Base-by-base conservation (phyloP, 92 coral and sea anemone genomes). In the Blastomussa wellsi region DNA sequence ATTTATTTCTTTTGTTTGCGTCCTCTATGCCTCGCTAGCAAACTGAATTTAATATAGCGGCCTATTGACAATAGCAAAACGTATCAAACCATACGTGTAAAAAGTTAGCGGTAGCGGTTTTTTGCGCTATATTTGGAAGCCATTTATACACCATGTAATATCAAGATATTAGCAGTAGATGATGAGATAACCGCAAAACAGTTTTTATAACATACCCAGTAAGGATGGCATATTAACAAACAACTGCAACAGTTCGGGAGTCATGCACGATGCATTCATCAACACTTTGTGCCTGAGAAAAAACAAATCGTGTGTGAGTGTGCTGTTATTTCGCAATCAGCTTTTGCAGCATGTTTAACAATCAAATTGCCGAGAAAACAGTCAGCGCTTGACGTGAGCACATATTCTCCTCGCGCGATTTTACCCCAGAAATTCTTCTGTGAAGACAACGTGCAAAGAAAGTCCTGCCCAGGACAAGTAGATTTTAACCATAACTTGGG, bases 161-260 rank as follows among this genome's bases (percentile, higher is more conserved):
- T 28, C 26, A 70, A 36, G 37, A 68, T 17, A 33, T n/a, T n/a
- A n/a, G 24, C 35, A 76, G n/a, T n/a, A 44, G 9, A 26, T 76
- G 64, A 47, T 7, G n/a, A n/a, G n/a, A 17, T 20, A 7, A 57
- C 65, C 11, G 24, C 12, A 20, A 20, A 55, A 0, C 29, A 11
- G 33, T n/a, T 2, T 11, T 44, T 19, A 26, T 9, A n/a, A 68
- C 91, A 35, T 82, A 94, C 99, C 99, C 41, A 96, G 48, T 39
- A 96, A 86, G 0, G 94, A 44, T 6, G 89, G 94, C 93, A 96
- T 94, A 72, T 96, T 96, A 90, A 81, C 88, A 44, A 94, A 96
- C 84, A 96, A 83, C 22, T 95, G 99, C 14, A 96, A 89, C 11
- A 96, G 88, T 44, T 95, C 99, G 26, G 93, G 93, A 12, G 97